Base-by-base conservation (phyloP, 1,140 invertebrate species). In the Heterodera schachtii region DNA sequence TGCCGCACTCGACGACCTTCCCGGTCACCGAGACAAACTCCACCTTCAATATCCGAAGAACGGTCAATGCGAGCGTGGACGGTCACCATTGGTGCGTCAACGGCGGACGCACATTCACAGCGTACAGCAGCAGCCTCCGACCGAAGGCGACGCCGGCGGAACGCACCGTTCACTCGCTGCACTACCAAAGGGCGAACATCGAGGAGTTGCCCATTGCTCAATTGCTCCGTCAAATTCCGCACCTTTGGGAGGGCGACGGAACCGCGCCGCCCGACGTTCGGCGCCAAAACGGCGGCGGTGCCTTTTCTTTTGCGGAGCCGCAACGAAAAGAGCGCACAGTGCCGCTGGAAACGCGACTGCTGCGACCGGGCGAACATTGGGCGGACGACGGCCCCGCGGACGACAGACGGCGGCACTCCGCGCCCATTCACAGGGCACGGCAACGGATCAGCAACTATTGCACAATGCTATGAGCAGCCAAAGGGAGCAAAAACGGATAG, bases 391-490 rank as follows among this genome's bases (percentile, higher is more conserved):
- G 44, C 60, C 67, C 21, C 67, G 57, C 7, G 52, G n/a, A 31
- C 66, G 75, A 71, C 52, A 75, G 47, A 80, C 44, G 76, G 70
- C 11, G 69, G 76, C 31, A 49, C 16, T 76, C 74, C 66, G 78
- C 73, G 21, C 83, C 83, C 69, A 67, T 84, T 13, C 52, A 60
- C 7, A 75, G 75, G 64, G 75, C 76, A 60, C 64, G 83, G 13
- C 83, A 80, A 57, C 75, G 81, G n/a, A 69, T 84, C n/a, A 74
- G 83, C 46, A 84, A 84, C 44, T 84, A 83, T 57, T 84, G 83
- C 76, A 71, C 49, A 57, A 85, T 84, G 76, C 49, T 84, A 16
- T 84, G 83, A 84, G 3, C 31, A 9, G n/a, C n/a, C 5, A 16
- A 46, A 13, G 16, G 76, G 47, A 71, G 19, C 52, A 44, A 43